Base-by-base conservation (phyloP, 1,140 invertebrate genomes). In the Ooceraea biroi region DNA sequence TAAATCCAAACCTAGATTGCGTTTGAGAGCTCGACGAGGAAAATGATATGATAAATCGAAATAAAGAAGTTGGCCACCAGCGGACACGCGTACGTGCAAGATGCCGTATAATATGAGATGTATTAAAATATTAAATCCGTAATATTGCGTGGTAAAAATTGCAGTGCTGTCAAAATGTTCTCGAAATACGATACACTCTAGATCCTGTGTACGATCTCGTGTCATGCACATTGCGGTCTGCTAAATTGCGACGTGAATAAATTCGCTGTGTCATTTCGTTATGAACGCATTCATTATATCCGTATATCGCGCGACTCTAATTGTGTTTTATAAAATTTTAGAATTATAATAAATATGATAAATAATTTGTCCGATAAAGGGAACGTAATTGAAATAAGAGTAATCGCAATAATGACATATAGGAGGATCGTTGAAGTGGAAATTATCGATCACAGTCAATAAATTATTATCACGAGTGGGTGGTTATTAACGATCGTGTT, bases 401-500 rank as follows among this genome's bases (percentile, higher is more conserved):
- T 19, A 25, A 17, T 55, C 14, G 4, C 19, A 50, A 80, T 80
- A 58, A 69, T 57, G 57, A 44, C 55, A 12, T 17, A n/a, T 22
- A n/a, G 25, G 44, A 80, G 50, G 12, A 30, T 60, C 12, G 36
- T 71, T 8, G 50, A 65, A 69, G 63, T 80, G 65, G 36, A 80
- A 69, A 80, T 80, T 69, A 80, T 80, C 58, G 76, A 80, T 46
- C 76, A 7, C 36, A 52, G 30, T 77, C 12, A 46, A n/a, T 80
- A 58, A 80, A 80, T 80, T 80, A 58, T 80, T 80, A 69, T 71
- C 52, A 46, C 10, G 41, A 68, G 17, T 80, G 65, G 50, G 36
- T 36, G 36, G 71, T 80, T 80, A 80, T 80, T 71, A 80, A 80
- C 76, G 63, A 50, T 65, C 36, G 69, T 80, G 76, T 58, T 58